Evolutionary conservation across 1,140 invertebrate species (phyloP), one percentile per base, ranked within the genome.

Genomic region (Drosophila cardini): DNA sequence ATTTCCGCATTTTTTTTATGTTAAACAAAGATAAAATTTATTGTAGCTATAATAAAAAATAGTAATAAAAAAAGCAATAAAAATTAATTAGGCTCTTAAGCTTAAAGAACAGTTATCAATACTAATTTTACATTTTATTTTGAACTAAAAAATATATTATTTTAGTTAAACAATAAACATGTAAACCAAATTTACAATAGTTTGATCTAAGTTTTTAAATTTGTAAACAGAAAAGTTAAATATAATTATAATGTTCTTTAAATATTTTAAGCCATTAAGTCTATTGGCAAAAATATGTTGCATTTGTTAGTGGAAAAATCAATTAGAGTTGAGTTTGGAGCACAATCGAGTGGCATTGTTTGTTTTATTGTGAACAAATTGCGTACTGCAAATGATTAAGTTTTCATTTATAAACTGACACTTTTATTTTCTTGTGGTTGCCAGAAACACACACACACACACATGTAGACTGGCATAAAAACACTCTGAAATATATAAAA

Each of bases 371-470:
- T 63, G 18, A 42, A 72, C 72, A 60, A 73, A 55, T 50, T 72
- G 63, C 63, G 32, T 69, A 64, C 68, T 79, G 64, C 72, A 87
- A 79, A 73, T 78, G 81, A 86, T 87, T 79, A 87, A 77, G 83
- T 87, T 87, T 79, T 62, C 76, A 64, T 76, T 74, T 78, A 55
- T 63, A 36, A 72, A 85, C 62, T 85, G 78, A 80, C 81, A 85
- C 77, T 85, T 75, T 85, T 80, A 80, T 85, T 80, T 85, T 74
- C 81, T 77, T 84, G 80, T 76, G 80, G 80, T 72, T 71, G 46
- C 21, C 10, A 50, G 36, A 57, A 15, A 65, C 9, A 26, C 9
- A 34, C 34, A 38, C 45, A 62, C 58, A 60, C 38, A 52, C 36
- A n/a, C 21, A 43, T 16, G 13, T 13, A 9, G 34, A 26, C 21